Base-by-base conservation (phyloP, 2,888 invertebrate species). In the Andrena camellia region DNA sequence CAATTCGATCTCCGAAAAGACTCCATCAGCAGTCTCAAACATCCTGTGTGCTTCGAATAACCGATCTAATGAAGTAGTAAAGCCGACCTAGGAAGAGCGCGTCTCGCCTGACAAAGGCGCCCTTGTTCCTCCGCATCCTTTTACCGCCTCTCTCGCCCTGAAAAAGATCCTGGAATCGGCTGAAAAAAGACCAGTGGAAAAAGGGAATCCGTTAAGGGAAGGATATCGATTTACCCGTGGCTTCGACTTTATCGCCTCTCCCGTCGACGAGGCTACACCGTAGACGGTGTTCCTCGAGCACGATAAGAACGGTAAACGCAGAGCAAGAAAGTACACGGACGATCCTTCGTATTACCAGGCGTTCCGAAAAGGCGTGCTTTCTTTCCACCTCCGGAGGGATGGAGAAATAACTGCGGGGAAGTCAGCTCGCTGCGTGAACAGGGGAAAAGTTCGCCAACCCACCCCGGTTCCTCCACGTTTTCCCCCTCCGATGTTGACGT, bases 161-260 rank as follows among this genome's bases (percentile, higher is more conserved):
- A 59, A 69, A 78, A 69, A 71, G 69, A 42, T 57, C 33, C 64
- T 59, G 69, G 54, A 76, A 84, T 62, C 62, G 67, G 67, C 70
- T 48, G 35, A 67, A 64, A 64, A 73, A 71, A 60, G 64, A 48
- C 54, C 6, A 33, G 42, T 7, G 26, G 26, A 52, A 33, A 62
- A 66, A 63, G 35, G 35, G 77, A 50, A 69, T 59, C 50, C 29
- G 59, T 66, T 73, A 26, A 29, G 72, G 75, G 86, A 89, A 87
- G 90, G 88, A 74, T 91, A 92, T 92, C 92, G 92, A 92, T 92
- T 92, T 86, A 87, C 88, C 59, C 82, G 86, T 80, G 85, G 83
- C 83, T 85, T 88, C 81, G 79, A 84, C 84, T 85, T 89, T 87
- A 90, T 90, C 90, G 87, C 75, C 77, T 77, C 82, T 54, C 67